These are phyloP conservation scores for Nomada fucata DNA, from an alignment of 2,888 invertebrate genomes.

Conservation along the genomic window DNA sequence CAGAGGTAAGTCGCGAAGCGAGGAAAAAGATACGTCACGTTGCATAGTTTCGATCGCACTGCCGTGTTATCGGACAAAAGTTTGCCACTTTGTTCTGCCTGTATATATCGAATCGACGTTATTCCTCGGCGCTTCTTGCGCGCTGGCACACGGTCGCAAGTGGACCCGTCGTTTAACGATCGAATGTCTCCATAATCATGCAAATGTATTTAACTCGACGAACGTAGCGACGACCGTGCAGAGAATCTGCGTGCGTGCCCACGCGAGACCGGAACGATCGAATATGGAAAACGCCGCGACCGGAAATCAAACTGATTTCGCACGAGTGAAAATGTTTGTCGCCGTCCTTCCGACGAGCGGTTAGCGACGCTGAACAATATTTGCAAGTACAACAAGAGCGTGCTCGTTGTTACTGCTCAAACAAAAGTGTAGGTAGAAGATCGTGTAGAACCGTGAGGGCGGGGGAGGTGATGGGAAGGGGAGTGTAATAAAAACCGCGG, in stretches of 20 bases:
- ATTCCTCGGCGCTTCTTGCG: no score
- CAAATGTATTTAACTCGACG: not conserved
- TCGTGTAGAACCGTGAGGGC: not conserved
- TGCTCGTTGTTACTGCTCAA: conserved; percentile 42
- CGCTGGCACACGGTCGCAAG: no score
- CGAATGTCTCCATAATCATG: no score
- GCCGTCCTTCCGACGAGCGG: conserved; percentile 27
- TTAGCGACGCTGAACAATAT: conserved; percentile 39
- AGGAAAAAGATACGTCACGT: no score
- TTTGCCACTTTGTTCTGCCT: no score
- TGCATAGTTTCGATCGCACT: no score
- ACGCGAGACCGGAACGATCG: conserved; percentile 34
- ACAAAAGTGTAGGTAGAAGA: conserved; percentile 34
- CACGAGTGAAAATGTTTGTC: conserved; percentile 56
- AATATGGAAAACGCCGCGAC: conserved; percentile 52
- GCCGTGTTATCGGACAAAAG: no score
- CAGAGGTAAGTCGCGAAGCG: no score
- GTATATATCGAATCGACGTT: no score
- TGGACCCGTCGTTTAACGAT: not conserved
- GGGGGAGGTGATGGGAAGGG: not conserved
- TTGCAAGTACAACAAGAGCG: conserved; percentile 52
- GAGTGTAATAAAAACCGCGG: conserved; percentile 14
- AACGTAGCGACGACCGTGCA: not conserved
- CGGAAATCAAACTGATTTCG: conserved; percentile 51
- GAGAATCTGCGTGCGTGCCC: not conserved